Percentiles rank a stretch among this genome's conserved stretches.
These are phyloP conservation scores for Herminia tarsipennalis DNA, from an alignment of 2,888 invertebrate species.

Conservation along the genomic window DNA sequence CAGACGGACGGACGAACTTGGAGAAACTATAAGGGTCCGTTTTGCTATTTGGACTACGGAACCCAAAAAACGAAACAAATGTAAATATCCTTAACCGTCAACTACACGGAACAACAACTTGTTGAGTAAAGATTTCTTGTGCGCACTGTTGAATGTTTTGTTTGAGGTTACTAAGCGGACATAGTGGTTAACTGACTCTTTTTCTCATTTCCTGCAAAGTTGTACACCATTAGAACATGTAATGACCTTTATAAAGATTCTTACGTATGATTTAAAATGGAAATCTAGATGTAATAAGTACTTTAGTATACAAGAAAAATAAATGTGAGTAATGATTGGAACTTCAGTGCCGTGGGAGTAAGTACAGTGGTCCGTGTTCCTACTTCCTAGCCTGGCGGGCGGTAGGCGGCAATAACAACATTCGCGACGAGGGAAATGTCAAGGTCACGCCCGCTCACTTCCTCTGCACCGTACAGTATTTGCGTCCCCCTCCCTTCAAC, in stretches of 20 bases:
- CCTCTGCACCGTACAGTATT: constrained; percentile 60
- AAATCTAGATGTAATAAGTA: constrained; percentile 2
- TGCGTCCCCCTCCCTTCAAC: constrained; percentile 33
- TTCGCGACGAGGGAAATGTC: constrained; percentile 76
- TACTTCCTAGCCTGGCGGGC: constrained; percentile 40
- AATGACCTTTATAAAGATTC: background rate
- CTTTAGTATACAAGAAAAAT: background rate
- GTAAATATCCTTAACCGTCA: background rate
- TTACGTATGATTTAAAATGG: background rate
- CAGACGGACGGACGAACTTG: background rate
- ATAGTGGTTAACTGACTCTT: too few relatives aligned
- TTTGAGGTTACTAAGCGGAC: background rate
- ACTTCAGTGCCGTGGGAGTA: constrained; percentile 45
- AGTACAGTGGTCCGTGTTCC: constrained; percentile 33
- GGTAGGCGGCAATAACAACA: constrained; percentile 45
- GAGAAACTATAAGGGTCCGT: too few relatives aligned
- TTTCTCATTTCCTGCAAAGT: too few relatives aligned
- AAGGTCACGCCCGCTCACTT: constrained; percentile 81
- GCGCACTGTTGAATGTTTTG: too few relatives aligned
- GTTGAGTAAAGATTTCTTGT: too few relatives aligned
- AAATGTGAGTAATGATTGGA: constrained; percentile 32
- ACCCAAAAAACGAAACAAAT: too few relatives aligned
- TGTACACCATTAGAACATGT: too few relatives aligned
- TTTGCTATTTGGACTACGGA: too few relatives aligned
- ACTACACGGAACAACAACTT: background rate